Evolutionary conservation across 2,888 invertebrate genomes (phyloP).

Genomic region (Nomada fabriciana): DNA sequence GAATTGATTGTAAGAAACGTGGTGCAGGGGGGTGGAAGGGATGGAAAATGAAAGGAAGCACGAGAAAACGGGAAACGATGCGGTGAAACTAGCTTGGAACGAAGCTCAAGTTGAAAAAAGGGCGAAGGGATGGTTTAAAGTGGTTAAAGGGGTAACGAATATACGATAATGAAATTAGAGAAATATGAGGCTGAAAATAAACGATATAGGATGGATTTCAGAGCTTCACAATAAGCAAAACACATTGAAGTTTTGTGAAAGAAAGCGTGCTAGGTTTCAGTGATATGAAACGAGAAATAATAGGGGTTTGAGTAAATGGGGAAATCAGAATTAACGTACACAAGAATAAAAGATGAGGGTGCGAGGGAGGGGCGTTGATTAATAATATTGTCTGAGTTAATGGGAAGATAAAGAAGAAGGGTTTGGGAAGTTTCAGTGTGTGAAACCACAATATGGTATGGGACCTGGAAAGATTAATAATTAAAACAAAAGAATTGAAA

Average conservation of each 20-base stretch:
- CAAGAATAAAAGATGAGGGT: no score
- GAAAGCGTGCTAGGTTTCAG: no score
- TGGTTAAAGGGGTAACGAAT: constrained; percentile 16
- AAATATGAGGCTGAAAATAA: not conserved
- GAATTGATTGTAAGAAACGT: constrained; percentile 46
- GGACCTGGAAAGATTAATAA: no score
- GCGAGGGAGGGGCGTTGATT: no score
- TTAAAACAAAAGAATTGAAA: not conserved
- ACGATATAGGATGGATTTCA: not conserved
- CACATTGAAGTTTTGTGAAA: no score
- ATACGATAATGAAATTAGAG: constrained; percentile 2
- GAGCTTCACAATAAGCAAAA: no score
- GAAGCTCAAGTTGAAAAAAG: constrained; percentile 2
- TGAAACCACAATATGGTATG: not conserved
- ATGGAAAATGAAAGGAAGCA: constrained; percentile 28
- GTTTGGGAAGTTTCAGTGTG: not conserved
- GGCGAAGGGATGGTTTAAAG: constrained; percentile 1
- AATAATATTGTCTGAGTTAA: not conserved
- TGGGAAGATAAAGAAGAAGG: not conserved
- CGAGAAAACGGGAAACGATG: constrained; percentile 16
- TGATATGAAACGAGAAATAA: no score
- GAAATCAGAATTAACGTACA: no score
- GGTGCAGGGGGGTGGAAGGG: not conserved
- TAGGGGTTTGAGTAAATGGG: no score
- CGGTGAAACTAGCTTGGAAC: constrained; percentile 32